Base-by-base conservation (phyloP, 2,888 invertebrate genomes). In the Liposcelis brunnea region DNA sequence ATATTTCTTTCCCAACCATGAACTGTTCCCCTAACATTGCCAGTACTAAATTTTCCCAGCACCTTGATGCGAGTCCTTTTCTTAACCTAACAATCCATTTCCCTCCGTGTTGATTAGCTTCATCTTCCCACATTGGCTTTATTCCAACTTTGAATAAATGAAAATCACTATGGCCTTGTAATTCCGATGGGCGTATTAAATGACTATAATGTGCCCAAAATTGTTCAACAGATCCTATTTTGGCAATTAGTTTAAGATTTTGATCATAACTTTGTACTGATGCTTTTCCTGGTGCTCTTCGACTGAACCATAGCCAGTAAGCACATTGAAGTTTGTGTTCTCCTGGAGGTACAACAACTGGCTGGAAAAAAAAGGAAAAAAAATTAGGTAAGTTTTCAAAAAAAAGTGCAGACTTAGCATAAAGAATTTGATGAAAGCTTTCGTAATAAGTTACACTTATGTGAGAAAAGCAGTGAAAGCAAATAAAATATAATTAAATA, bases 121-220 rank as follows among this genome's bases (percentile, higher is more conserved):
- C 79, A 65, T 97, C 95, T 72, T 98, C 98, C 98, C 97, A 98
- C 86, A 98, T 95, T 16, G 97, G 97, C 63, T 91, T 89, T 58
- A 98, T 94, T 54, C 95, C 97, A 56, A 91, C 77, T 72, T 97
- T 97, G 66, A 98, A 98, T 49, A 98, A 73, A 65, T 95, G 95
- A 58, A 94, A 78, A 67, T 97, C 94, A 58, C 90, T 77, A 58
- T 89, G 87, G 14, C 87, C 83, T 36, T 83, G 80, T 55, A 97
- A 72, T 57, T 95, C 89, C 47, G 83, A 78, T 43, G 95, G 87
- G 56, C 93, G 75, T 52, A 82, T 75, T 58, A 95, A 70, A 67
- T 94, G 93, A 61, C 86, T 79, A 68, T 97, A 97, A 49, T 91
- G 70, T 32, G 81, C 78, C 97, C 97, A 98, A 77, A 95, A 98